Evolutionary conservation across 2,797 vertebrate species (phyloP), one percentile per base, ranked within the genome.

Genomic region (Sebastes steindachneri): DNA sequence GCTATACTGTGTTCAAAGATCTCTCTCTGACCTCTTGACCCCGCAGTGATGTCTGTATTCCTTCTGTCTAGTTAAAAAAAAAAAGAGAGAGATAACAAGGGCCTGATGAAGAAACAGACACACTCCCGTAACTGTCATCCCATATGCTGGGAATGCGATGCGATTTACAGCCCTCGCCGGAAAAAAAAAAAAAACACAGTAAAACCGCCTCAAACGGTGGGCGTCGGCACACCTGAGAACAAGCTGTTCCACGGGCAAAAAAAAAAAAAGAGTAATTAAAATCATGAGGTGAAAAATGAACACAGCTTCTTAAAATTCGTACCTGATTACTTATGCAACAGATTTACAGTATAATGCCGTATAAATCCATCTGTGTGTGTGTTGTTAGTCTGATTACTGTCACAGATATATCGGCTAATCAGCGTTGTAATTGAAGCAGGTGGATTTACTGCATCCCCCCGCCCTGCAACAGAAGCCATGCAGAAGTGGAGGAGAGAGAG

Each of bases 81-180:
- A n/a, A n/a, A 19, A 48, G 1, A n/a, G 15, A 68, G 79, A 77
- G 73, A 88, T 82, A 86, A 86, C 64, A 54, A 5, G 0, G 48
- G 66, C 80, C 77, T 58, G 26, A 87, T 78, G 85, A 88, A 85
- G 79, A 87, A 90, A 79, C 70, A 74, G 57, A 84, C 37, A 74
- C 70, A 76, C 51, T 82, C 83, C 68, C 48, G 59, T 88, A 81
- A 87, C 77, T 79, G 77, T 84, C 87, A 82, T 62, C 73, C 57
- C 84, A 77, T 71, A 76, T 78, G 73, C 75, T 25, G 78, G 74
- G 82, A 91, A 90, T 77, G 73, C 10, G 33, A 72, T 58, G 71
- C 81, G 82, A 91, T 84, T 88, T 82, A 88, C 63, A 45, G 53
- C 63, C 25, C 55, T 71, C 23, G 29, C 72, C 26, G 15, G 72